Evolutionary conservation across 2,888 invertebrate species (phyloP), one percentile per base, ranked within the genome.

Genomic region (Lycaena phlaeas): DNA sequence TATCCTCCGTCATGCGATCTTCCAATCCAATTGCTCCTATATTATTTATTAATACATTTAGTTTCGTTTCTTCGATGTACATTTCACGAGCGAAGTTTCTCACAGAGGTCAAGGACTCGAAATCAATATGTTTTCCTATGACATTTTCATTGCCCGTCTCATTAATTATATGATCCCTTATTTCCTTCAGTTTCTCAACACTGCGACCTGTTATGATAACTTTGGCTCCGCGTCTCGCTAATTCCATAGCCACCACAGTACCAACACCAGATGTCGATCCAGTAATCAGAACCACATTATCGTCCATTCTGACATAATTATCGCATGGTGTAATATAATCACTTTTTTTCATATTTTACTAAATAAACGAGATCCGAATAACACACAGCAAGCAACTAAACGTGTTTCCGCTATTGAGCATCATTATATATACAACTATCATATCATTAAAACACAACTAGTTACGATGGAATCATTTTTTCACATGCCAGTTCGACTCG

Each of bases 71-170:
- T 0, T 61, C 62, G n/a, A 59, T 54, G 12, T 82, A 63, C 3
- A 89, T 81, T 22, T 86, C 84, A 28, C 79, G 67, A 1, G 86
- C 89, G 59, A 92, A 90, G 22, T 71, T 68, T 49, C 89, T 71
- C 15, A 88, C 69, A 1, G 87, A 87, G 1, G 62, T 52, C 14
- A 88, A 61, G 0, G 86, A 86, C 41, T 72, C 70, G 9, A 87
- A 74, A 51, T 88, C 86, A 51, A 88, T 56, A 22, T 71, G 63
- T 53, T 73, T 76, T 1, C 61, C 10, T 1, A 63, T 47, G 11
- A 78, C 52, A 34, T 69, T 57, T 1, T 38, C 14, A 36, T 67
- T 61, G n/a, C 65, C 65, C 0, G 69, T 53, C 2, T 57, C 47
- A 30, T 59, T 14, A 1, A 63, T 46, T 10, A 78, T 71, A 1